Evolutionary conservation across 2,113 vertebrate species (phyloP).

Genomic region (Electrona antarctica): DNA sequence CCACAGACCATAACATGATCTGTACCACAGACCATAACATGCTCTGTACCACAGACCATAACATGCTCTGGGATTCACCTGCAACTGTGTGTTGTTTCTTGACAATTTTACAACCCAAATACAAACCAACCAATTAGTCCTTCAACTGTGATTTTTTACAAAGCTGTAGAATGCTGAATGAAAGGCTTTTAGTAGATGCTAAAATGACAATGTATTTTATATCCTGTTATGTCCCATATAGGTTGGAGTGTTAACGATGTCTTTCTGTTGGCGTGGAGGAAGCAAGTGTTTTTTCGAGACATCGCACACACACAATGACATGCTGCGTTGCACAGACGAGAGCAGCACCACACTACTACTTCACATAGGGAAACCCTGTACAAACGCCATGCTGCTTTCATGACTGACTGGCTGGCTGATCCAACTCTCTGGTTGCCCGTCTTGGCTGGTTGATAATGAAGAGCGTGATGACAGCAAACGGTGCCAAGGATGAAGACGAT

Average conservation of each 20-base stretch:
- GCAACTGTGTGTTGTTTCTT: too few species aligned
- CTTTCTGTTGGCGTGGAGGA: neutral
- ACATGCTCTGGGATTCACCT: too few species aligned
- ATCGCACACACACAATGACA: neutral
- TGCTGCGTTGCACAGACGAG: neutral
- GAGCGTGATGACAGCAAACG: neutral
- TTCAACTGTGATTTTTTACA: too few species aligned
- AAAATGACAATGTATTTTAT: too few species aligned
- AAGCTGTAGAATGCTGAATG: too few species aligned
- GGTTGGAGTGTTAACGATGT: constrained; percentile 3
- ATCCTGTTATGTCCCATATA: neutral
- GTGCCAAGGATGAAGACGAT: constrained; percentile 33
- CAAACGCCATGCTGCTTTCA: neutral
- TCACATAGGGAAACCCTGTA: constrained; percentile 36
- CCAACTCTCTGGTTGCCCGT: constrained; percentile 6
- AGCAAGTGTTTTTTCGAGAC: neutral
- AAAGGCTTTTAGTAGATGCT: too few species aligned
- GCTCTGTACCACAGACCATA: too few species aligned
- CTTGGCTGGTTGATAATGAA: constrained; percentile 37
- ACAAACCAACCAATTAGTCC: too few species aligned
- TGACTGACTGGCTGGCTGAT: constrained; percentile 28
- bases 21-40: too few species aligned
- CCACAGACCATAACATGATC: too few species aligned
- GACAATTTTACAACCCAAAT: too few species aligned
- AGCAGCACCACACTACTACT: neutral